phyloP scores from a whole-genome alignment of 2,888 invertebrate species.

The Brachypalpus laphriformis region DNA sequence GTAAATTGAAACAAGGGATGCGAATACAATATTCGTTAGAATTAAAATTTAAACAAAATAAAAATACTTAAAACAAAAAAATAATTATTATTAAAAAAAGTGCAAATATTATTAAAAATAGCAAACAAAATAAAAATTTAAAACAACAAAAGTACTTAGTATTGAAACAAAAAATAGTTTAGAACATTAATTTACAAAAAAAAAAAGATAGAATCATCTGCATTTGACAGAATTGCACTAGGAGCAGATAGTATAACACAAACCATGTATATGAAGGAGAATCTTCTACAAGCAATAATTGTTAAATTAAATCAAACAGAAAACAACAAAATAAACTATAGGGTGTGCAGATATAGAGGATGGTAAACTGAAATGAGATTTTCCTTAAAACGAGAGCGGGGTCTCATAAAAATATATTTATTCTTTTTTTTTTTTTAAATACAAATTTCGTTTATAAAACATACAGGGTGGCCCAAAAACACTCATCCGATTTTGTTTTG shows the following conservation, averaged over 20 bases:
- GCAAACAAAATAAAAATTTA: background rate
- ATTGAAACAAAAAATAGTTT: background rate
- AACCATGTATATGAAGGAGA: slow-evolving; percentile 22
- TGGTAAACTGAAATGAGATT: no score
- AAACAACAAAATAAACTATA: background rate
- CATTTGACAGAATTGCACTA: background rate
- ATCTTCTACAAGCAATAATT: slow-evolving; percentile 39
- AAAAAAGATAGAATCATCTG: background rate
- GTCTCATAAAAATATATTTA: no score
- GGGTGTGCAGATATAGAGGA: background rate
- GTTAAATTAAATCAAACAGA: background rate
- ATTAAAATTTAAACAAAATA: slow-evolving; percentile 70
- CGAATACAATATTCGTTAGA: slow-evolving; percentile 79
- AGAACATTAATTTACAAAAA: background rate
- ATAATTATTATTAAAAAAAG: slow-evolving; percentile 14
- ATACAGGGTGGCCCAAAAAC: no score
- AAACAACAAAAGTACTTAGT: slow-evolving; percentile 22
- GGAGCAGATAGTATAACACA: background rate
- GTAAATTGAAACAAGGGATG: slow-evolving; percentile 83
- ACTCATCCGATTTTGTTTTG: no score
- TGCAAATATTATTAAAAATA: slow-evolving; percentile 48
- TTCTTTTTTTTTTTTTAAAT: no score
- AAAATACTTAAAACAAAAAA: slow-evolving; percentile 58
- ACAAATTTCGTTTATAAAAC: no score
- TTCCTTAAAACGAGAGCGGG: no score